Evolutionary conservation across 2,797 vertebrate genomes (phyloP), one percentile per base, ranked within the genome.

Genomic region (Falco naumanni): DNA sequence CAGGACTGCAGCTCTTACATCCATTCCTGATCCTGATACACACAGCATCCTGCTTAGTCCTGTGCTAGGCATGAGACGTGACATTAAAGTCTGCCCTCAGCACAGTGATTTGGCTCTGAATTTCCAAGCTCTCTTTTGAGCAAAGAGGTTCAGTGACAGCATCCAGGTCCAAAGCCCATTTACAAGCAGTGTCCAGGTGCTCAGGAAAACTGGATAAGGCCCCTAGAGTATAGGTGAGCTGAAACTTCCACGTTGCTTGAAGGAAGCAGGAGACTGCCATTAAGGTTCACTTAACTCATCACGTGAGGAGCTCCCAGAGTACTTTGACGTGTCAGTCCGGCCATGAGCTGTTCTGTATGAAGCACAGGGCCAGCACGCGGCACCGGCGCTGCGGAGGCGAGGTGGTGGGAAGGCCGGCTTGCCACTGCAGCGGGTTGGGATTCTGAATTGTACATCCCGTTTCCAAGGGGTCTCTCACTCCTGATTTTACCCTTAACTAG

Each of bases 361-460:
- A 66, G 50, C 53, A 16, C 39, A 26, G 18, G 53, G 77, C 17
- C 20, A 28, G 22, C 8, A 10, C 1, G 1, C 0, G 4, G 34
- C 50, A 20, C 50, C 4, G 7, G 0, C 0, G 0, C 9, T 10
- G 7, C 4, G 22, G 59, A 11, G 33, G n/a, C 6, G 12, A 11
- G 37, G 34, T 2, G 1, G 3, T 4, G 28, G 9, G 37, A 29
- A 17, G 15, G 31, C 21, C 66, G 59, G 43, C 1, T 8, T 70
- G 81, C 26, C 10, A 1, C 56, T 63, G 21, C 24, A 41, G 39
- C 11, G n/a, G 16, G 21, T 0, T 37, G 14, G n/a, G 28, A 64
- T 74, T 63, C 57, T 53, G 37, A 64, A 61, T 37, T n/a, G 15
- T 8, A 34, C 39, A 29, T 7, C 31, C 63, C 17, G 9, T 48